A percentile compares a stretch with the other conserved stretches of the same genome.
phyloP scores from a whole-genome alignment of 2,888 invertebrate genomes.

The Cantharis rufa region DNA sequence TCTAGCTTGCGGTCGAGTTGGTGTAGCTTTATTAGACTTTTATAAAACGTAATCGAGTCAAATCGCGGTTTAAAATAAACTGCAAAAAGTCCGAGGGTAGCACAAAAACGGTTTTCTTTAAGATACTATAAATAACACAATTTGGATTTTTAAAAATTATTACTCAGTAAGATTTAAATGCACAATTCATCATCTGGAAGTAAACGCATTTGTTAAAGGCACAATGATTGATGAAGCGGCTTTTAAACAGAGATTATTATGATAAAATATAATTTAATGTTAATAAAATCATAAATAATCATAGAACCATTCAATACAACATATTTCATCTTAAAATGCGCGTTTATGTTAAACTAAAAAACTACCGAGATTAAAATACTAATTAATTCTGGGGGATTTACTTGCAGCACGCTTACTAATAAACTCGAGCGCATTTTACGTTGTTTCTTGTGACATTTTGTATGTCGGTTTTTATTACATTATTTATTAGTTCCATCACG shows the following conservation, averaged over 20 bases:
- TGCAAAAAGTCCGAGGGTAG: neutral
- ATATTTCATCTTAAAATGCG: neutral
- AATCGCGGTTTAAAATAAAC: neutral
- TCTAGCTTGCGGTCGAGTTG: constrained; percentile 24
- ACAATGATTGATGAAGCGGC: neutral
- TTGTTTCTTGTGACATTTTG: neutral
- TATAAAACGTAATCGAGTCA: constrained; percentile 8
- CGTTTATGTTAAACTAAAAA: neutral
- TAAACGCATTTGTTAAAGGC: constrained; percentile 3
- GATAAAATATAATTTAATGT: neutral
- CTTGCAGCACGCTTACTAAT: neutral
- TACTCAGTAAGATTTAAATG: neutral
- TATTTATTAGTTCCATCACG: neutral
- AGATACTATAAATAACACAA: neutral
- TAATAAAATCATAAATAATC: neutral
- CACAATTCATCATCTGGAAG: neutral
- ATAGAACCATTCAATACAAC: neutral
- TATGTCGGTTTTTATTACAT: neutral
- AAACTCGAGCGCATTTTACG: neutral
- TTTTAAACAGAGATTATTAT: neutral
- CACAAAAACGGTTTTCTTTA: neutral
- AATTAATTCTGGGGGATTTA: neutral
- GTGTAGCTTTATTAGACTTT: constrained; percentile 27
- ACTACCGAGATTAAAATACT: neutral
- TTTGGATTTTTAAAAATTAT: neutral